Evolutionary conservation across 2,797 vertebrate species (phyloP).

Genomic region (Urosaurus nigricauda): DNA sequence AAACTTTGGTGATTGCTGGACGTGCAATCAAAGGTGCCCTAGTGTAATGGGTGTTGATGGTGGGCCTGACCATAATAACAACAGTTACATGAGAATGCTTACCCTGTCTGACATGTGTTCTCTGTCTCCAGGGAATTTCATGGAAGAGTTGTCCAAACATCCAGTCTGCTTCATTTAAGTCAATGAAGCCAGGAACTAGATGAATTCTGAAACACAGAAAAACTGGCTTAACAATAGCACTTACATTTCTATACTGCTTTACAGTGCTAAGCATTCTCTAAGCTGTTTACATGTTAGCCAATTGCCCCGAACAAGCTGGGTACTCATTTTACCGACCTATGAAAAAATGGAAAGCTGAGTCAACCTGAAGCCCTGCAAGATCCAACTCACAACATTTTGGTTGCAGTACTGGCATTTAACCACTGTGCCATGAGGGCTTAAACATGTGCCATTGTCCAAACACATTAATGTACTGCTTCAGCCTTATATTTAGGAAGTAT

Average conservation of each 20-base stretch:
- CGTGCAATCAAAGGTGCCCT: not conserved
- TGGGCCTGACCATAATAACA: not conserved
- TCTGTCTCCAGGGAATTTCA: slow-evolving; percentile 93
- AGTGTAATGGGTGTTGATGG: not conserved
- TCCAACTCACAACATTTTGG: no score
- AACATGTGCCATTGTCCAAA: not conserved
- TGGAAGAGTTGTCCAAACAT: slow-evolving; percentile 88
- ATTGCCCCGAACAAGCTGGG: no score
- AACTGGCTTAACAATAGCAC: not conserved
- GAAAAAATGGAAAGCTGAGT: no score
- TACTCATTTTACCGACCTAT: no score
- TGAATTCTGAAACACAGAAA: slow-evolving; percentile 77
- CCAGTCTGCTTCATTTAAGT: slow-evolving; percentile 88
- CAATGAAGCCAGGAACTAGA: slow-evolving; percentile 88
- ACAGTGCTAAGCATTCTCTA: no score
- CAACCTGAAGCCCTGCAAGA: no score
- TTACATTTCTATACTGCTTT: no score
- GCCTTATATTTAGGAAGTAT: not conserved
- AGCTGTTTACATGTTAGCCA: no score
- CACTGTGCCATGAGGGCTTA: not conserved
- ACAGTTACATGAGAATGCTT: slow-evolving; percentile 30
- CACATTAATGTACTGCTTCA: not conserved
- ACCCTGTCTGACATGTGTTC: slow-evolving; percentile 87
- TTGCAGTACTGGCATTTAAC: no score
- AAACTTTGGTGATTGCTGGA: not conserved